These are phyloP conservation scores for Artibeus lituratus DNA, from an alignment of 2,797 vertebrate genomes.

Conservation along the genomic window DNA sequence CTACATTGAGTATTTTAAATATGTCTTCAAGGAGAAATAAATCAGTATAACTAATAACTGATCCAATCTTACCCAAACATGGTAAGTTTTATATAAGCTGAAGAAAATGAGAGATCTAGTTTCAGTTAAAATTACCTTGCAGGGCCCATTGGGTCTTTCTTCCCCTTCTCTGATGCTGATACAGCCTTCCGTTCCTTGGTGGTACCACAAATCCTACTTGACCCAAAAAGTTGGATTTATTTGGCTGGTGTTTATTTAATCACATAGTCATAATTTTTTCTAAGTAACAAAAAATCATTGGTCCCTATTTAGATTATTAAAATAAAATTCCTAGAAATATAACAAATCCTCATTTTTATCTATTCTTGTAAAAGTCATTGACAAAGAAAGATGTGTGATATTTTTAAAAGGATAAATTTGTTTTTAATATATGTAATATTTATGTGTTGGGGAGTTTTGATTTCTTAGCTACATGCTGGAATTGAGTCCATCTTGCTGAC, in stretches of 20 bases:
- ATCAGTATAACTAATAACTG: neutral
- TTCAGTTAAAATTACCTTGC: neutral
- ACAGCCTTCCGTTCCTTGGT: neutral
- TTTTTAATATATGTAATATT: neutral
- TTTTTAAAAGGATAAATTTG: neutral
- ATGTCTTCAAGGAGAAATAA: neutral
- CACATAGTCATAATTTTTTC: neutral
- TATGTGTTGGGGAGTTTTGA: neutral
- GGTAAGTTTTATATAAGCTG: neutral
- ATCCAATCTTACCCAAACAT: neutral
- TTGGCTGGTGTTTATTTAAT: neutral
- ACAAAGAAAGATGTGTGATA: neutral
- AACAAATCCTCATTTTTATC: neutral
- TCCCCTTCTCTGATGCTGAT: neutral
- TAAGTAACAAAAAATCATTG: neutral
- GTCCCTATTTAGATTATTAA: neutral
- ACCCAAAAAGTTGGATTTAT: neutral
- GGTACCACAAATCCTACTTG: neutral
- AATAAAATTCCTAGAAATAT: neutral
- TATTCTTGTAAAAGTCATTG: neutral
- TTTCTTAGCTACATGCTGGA: too few relatives aligned
- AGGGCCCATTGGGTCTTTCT: neutral
- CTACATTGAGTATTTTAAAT: neutral
- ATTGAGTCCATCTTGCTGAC: neutral
- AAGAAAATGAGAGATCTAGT: neutral